phyloP scores from a whole-genome alignment of 2,888 invertebrate species.

The Aspidiotus destructor region DNA sequence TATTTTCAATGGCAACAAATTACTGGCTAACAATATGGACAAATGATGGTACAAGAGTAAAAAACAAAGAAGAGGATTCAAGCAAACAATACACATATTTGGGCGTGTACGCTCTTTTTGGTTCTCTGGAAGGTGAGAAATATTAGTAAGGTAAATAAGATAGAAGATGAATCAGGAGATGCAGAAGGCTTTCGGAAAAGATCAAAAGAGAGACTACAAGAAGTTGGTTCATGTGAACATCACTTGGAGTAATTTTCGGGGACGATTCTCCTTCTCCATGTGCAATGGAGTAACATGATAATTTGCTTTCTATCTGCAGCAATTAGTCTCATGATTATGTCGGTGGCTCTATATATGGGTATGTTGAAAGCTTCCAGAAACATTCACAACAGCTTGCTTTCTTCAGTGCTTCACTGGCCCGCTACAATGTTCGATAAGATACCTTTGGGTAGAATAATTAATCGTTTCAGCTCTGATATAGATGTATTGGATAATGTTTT shows the following conservation, averaged over 20 bases:
- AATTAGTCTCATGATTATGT: too few species aligned
- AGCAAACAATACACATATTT: conserved; percentile 64
- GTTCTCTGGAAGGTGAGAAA: conserved; percentile 64
- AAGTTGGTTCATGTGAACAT: too few species aligned
- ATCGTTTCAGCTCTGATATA: conserved; percentile 50
- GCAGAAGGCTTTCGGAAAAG: too few species aligned
- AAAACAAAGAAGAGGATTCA: conserved; percentile 40
- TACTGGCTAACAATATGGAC: conserved; percentile 78
- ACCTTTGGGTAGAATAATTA: conserved; percentile 45
- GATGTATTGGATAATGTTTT: conserved; percentile 55
- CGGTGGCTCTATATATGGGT: too few species aligned
- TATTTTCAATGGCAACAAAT: conserved; percentile 77
- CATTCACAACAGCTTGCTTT: conserved; percentile 34
- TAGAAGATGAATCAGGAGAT: too few species aligned
- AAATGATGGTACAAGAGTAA: conserved; percentile 50
- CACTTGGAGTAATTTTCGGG: too few species aligned
- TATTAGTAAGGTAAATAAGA: too few species aligned
- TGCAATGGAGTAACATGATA: too few species aligned
- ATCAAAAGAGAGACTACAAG: too few species aligned
- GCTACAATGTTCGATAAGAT: conserved; percentile 48
- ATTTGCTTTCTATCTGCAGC: too few species aligned
- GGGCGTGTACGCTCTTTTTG: conserved; percentile 81
- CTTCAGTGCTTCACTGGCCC: conserved; percentile 48
- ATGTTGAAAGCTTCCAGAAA: too few species aligned
- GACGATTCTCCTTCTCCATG: too few species aligned